Base-by-base conservation (phyloP, 2,113 vertebrate species). In the Brachirus orientalis region DNA sequence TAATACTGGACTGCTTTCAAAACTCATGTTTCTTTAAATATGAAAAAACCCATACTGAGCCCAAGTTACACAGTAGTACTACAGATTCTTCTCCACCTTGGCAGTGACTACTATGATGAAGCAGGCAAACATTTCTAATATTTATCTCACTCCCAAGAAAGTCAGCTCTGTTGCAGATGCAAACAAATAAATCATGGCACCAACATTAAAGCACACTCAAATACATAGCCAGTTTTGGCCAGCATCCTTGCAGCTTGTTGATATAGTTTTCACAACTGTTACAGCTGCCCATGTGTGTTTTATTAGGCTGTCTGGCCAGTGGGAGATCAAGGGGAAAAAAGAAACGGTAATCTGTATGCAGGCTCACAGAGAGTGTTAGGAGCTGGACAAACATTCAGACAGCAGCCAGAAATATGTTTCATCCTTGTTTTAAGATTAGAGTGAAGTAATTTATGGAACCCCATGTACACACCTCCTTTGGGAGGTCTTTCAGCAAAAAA, bases 281-380 rank as follows among this genome's bases (percentile, higher is more conserved):
- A 33, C 59, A 17, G 69, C 68, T 75, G 69, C 63, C 67, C 64
- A 63, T n/a, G 66, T 63, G 63, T 63, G 53, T 79, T 84, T 85
- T 83, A 83, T 85, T 35, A 63, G 57, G 33, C 55, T 75, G 63
- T 78, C 71, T 60, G 52, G 51, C 37, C 12, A 28, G 14, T 48
- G 20, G 63, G 22, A 65, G 75, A 80, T 79, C 71, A 75, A 72
- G 58, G 58, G 58, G 16, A 79, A 69, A 70, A 28, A 63, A 47
- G 51, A 76, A 83, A 81, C 44, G 51, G 72, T 79, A 73, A 91
- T 91, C 87, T 89, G 82, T 92, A 92, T 93, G 93, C 91, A 86
- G 60, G 56, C 90, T 90, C 92, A 92, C 85, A 88, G 75, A 74
- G 40, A 43, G 40, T 4, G 40, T 43, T 55, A 56, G 60, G 69